These are phyloP conservation scores for Actinia equina DNA, from an alignment of 64 coral and sea anemone species.

Conservation along the genomic window DNA sequence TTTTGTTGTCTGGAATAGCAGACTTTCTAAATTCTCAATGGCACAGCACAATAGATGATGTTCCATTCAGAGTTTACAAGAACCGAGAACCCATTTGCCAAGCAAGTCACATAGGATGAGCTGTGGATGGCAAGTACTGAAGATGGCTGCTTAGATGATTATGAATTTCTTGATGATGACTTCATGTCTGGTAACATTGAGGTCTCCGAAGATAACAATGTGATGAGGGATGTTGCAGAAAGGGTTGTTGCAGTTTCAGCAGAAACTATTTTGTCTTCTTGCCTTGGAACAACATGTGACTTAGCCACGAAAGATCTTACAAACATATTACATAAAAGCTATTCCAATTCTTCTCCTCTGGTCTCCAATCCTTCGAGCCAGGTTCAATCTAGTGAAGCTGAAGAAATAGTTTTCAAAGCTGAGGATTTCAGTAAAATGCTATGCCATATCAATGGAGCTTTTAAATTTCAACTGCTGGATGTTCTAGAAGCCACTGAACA, in stretches of 20 bases:
- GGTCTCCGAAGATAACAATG: background rate
- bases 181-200: background rate
- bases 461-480: background rate
- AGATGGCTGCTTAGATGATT: conserved; percentile 13
- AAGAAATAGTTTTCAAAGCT: background rate
- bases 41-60: conserved; percentile 28
- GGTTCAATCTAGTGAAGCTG: background rate
- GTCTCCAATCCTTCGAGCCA: no score
- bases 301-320: background rate
- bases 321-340: no score
- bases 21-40: background rate
- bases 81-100: background rate
- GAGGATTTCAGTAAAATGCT: background rate
- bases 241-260: background rate
- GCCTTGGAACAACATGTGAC: background rate
- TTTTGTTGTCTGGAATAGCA: background rate
- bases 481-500: conserved; percentile 15
- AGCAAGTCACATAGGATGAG: background rate
- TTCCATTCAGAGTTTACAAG: conserved; percentile 7
- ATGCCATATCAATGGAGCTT: background rate
- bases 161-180: conserved; percentile 10
- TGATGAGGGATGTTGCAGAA: background rate
- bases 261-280: background rate
- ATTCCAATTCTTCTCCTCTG: no score
- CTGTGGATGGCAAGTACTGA: background rate